Evolutionary conservation across 2,888 invertebrate genomes (phyloP), one percentile per base, ranked within the genome.

Genomic region (Cylloceria caligata): DNA sequence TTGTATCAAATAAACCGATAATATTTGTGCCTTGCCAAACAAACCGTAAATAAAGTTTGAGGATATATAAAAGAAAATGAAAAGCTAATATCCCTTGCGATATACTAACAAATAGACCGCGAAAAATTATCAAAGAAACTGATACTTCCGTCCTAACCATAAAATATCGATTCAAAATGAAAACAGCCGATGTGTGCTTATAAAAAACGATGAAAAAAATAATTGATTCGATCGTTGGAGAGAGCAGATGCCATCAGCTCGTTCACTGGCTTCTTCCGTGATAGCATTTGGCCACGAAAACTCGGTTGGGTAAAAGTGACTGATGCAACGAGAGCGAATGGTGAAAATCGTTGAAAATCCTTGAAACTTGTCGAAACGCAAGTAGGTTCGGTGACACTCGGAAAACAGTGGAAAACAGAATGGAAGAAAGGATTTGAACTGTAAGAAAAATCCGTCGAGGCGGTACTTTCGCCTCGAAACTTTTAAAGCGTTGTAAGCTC

Each of bases 401-500:
- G 27, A 78, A 65, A 71, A 74, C 47, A 65, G 71, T 49, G 69
- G 47, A 69, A 42, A 74, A 60, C 42, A 67, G 74, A 78, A 69
- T 68, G 62, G 42, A 71, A 27, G 65, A 71, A 71, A 42, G 65
- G 74, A 74, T 82, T 82, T 82, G 69, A 71, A 62, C 30, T 21
- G 73, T 36, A 49, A 64, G 55, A 74, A 65, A 30, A 55, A 42
- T 39, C 72, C 81, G 78, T 65, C 71, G 81, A 71, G 67, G 65
- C 42, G 49, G 74, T 82, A 79, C 79, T 74, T 69, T 49, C 81
- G 47, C 64, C 55, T 36, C 67, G 75, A 81, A 83, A 83, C 81
- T 83, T 83, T 83, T 81, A 76, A 81, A 83, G 76, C 80, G 79
- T 72, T 73, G 72, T 76, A 76, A 81, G 82, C 16, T 7, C 34